Percentiles rank a stretch among this genome's conserved stretches.
Evolutionary conservation across 2,888 invertebrate species (phyloP).

Genomic region (Agrochola circellaris): DNA sequence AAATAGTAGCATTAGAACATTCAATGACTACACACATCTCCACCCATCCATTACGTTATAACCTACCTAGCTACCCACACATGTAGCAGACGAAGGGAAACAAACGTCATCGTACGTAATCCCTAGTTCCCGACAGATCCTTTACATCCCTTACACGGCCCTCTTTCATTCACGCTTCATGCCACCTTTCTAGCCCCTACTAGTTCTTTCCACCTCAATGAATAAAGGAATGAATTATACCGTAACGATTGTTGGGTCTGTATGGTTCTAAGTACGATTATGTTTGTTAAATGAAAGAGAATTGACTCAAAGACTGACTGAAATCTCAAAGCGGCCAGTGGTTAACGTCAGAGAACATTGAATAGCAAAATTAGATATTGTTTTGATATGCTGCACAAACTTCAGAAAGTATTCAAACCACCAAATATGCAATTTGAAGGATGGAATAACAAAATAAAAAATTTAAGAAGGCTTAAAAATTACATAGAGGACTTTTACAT

Average conservation of each 20-base stretch:
- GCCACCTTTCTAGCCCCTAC: slow-evolving; percentile 52
- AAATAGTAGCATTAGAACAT: background rate
- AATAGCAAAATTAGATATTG: background rate
- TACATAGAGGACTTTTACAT: too few species aligned
- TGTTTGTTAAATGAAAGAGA: slow-evolving; percentile 1
- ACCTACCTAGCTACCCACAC: slow-evolving; percentile 5
- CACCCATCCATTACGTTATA: slow-evolving; percentile 12
- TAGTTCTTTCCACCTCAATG: slow-evolving; percentile 58
- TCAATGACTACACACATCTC: background rate
- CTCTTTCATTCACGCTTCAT: slow-evolving; percentile 60
- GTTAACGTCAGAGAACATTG: background rate
- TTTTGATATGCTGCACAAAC: background rate
- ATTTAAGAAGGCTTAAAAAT: too few species aligned
- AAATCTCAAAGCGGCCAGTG: background rate
- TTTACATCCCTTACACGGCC: slow-evolving; percentile 48
- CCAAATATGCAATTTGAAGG: background rate
- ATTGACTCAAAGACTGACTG: background rate
- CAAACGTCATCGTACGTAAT: slow-evolving; percentile 55
- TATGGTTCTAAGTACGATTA: background rate
- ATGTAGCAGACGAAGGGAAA: slow-evolving; percentile 39
- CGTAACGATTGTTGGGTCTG: slow-evolving; percentile 23
- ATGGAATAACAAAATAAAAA: background rate
- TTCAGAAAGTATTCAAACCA: background rate
- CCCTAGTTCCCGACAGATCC: slow-evolving; percentile 55
- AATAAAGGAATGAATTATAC: slow-evolving; percentile 55